Conservation (phyloP, 92 coral and sea anemone genomes). For the Phenganax stokvisi region DNA sequence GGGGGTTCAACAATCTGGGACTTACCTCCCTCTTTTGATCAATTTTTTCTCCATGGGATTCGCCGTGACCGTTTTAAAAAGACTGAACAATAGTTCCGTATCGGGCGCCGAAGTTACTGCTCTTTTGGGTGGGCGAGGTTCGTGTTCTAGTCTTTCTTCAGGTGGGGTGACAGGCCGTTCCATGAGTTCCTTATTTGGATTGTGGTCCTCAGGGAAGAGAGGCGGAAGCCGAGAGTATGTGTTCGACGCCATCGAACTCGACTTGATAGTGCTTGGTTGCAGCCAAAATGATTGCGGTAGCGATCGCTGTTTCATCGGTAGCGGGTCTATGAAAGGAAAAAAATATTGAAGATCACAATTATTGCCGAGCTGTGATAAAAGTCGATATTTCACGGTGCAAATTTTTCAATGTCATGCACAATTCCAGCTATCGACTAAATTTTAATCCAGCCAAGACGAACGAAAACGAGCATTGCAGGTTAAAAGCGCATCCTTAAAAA, state of each 20-base stretch:
- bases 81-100: slow-evolving; percentile 67
- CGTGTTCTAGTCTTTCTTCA: slow-evolving; percentile 66
- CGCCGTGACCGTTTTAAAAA: slow-evolving; percentile 82
- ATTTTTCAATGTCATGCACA: too few relatives aligned
- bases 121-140: slow-evolving; percentile 80
- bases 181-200: slow-evolving; percentile 76
- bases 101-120: slow-evolving; percentile 66
- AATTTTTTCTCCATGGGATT: slow-evolving; percentile 87
- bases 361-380: too few relatives aligned
- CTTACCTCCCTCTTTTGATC: slow-evolving; percentile 92
- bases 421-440: too few relatives aligned
- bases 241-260: slow-evolving; percentile 80
- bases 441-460: too few relatives aligned
- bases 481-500: too few relatives aligned
- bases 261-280: slow-evolving; percentile 75
- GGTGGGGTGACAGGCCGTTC: slow-evolving; percentile 92
- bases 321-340: slow-evolving; percentile 56
- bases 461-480: too few relatives aligned
- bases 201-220: slow-evolving; percentile 83
- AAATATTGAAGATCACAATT: too few relatives aligned
- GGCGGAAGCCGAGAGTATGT: slow-evolving; percentile 73
- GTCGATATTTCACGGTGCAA: too few relatives aligned
- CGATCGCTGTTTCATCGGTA: slow-evolving; percentile 94
- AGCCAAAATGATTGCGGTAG: slow-evolving; percentile 96
- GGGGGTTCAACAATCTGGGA: not conserved